Base-by-base conservation (phyloP, 2,113 vertebrate species). In the Helogale parvula region DNA sequence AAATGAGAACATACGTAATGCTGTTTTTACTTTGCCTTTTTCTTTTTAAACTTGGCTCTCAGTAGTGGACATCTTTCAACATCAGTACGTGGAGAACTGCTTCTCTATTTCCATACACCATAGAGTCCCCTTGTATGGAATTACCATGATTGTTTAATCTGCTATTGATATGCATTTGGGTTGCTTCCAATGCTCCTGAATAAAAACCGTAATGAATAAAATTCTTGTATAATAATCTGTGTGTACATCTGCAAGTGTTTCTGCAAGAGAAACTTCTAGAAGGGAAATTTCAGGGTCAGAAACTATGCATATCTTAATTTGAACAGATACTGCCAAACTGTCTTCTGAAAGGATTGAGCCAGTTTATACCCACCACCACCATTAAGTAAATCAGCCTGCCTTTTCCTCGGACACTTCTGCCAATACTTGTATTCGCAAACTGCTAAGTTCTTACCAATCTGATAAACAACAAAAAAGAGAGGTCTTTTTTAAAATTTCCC, bases 181-280 rank as follows among this genome's bases (percentile, higher is more conserved):
- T 82, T 63, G 47, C 91, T 95, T 94, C 57, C 79, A 95, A 4
- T 50, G 27, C 52, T 88, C 69, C 54, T 72, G 63, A 97, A 90
- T 90, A 71, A 76, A 63, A 82, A 93, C 21, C 68, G 45, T 33
- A 71, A 93, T 88, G 65, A 84, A 81, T 84, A 79, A 83, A 90
- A 83, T 85, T 66, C 85, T 83, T 91, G n/a, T 74, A 10, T 65
- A 66, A 63, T 84, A 74, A 95, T 65, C 77, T 54, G 80, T 33
- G 74, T 65, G 52, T 52, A 93, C 92, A 94, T 94, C 86, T 93
- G 92, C 25, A 93, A 65, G 80, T 92, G 57, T 83, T 97, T 84
- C 74, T 96, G 72, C 52, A 88, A 76, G 54, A 88, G 71, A 82
- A 93, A 79, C 93, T 89, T 79, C 52, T 89, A 85, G 68, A 82